phyloP scores from a whole-genome alignment of 2,888 invertebrate genomes.

The Ligdia adustata region DNA sequence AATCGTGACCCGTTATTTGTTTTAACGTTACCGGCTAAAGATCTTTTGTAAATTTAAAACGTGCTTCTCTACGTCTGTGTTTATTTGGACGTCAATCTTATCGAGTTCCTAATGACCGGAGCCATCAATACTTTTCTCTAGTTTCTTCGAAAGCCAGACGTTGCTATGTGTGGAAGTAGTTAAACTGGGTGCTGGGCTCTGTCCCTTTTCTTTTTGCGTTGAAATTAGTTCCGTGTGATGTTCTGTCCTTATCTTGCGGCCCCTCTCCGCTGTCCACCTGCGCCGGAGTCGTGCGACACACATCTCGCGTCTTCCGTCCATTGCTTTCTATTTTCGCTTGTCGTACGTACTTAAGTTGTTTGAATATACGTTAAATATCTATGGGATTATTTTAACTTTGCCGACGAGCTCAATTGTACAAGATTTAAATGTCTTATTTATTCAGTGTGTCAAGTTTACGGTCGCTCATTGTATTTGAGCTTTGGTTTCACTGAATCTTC shows the following conservation, averaged over 20 bases:
- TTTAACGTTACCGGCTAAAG: constrained; percentile 19
- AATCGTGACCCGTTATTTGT: constrained; percentile 40
- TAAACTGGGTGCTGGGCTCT: constrained; percentile 56
- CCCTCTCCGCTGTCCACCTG: constrained; percentile 67
- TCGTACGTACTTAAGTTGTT: constrained; percentile 62
- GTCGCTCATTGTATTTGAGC: constrained; percentile 47
- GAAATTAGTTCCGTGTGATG: constrained; percentile 55
- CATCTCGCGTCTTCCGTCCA: constrained; percentile 72
- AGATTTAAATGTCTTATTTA: constrained; percentile 32
- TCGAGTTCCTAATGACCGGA: constrained; percentile 60
- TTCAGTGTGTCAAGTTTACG: constrained; percentile 57
- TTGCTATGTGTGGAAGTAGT: constrained; percentile 65
- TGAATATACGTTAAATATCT: constrained; percentile 51
- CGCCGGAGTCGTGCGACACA: constrained; percentile 69
- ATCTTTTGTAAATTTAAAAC: constrained; percentile 22
- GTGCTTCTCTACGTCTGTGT: constrained; percentile 15
- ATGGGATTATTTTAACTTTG: constrained; percentile 45
- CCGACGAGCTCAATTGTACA: constrained; percentile 29
- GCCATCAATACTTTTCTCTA: constrained; percentile 65
- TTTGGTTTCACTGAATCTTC: constrained; percentile 48
- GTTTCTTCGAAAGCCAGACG: constrained; percentile 69
- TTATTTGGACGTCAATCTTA: constrained; percentile 45
- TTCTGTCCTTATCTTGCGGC: constrained; percentile 59
- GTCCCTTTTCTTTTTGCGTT: constrained; percentile 69
- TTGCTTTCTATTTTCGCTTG: constrained; percentile 82